phyloP scores from a whole-genome alignment of 2,888 invertebrate genomes.

The Trachelus stipa region DNA sequence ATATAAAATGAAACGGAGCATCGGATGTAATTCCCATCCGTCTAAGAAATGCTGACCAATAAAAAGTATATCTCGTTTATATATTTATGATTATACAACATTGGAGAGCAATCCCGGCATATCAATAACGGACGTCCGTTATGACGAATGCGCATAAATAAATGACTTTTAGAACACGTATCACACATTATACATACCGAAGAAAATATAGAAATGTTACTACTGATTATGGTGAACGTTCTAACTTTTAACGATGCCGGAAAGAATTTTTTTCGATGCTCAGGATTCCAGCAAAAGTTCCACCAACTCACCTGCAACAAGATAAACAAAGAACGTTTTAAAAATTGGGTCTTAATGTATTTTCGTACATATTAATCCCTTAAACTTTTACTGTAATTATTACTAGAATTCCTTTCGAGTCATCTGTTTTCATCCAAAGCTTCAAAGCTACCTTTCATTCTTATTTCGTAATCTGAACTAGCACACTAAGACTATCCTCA shows the following conservation, averaged over 20 bases:
- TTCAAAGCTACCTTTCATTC: not conserved
- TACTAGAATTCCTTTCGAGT: not conserved
- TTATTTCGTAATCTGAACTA: not conserved
- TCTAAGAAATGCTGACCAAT: not conserved
- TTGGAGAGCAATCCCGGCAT: not conserved
- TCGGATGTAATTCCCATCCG: conserved; percentile 4
- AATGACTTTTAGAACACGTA: not conserved
- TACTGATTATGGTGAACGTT: not conserved
- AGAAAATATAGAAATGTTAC: not conserved
- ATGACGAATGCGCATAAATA: not conserved
- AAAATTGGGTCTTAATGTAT: not conserved
- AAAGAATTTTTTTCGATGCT: not conserved
- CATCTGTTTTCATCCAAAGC: not conserved
- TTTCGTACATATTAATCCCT: not conserved
- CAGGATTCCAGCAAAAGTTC: not conserved
- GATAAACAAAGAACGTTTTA: not conserved
- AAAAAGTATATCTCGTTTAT: not conserved
- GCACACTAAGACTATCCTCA: not conserved
- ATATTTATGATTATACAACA: not conserved
- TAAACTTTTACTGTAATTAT: not conserved
- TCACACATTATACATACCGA: no score
- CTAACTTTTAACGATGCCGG: not conserved
- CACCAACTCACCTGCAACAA: not conserved
- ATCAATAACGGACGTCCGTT: not conserved
- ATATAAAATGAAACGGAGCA: conserved; percentile 25